Evolutionary conservation across 2,113 vertebrate genomes (phyloP), one percentile per base, ranked within the genome.

Genomic region (Columbina picui): DNA sequence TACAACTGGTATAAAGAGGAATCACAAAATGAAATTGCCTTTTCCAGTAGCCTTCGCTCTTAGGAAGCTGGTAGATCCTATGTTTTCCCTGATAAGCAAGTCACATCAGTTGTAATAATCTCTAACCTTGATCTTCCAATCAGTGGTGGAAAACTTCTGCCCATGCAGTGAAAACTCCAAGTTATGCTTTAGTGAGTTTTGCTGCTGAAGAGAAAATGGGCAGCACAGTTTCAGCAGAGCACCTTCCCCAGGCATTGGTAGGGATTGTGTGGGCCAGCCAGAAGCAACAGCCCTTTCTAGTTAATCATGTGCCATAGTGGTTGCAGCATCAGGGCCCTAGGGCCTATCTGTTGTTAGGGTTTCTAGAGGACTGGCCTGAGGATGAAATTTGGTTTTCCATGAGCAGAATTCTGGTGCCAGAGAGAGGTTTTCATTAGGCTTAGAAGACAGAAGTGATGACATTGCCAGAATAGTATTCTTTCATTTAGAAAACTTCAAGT

Each of bases 291-390:
- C 47, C 20, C 34, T 50, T 84, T 38, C 60, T 47, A 50, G 25
- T 56, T 36, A 64, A 65, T 76, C 39, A 36, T 0, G 6, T 0
- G 30, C 39, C 53, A 85, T 1, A 55, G 2, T 3, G 19, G 17
- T 14, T 79, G 27, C n/a, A 90, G 21, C 26, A 71, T 39, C 49
- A 76, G 34, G 52, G 21, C 23, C n/a, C 38, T 6, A 14, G 14
- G 61, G 56, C 26, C 87, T 38, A 22, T 36, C 6, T 2, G 2
- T 7, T 79, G 38, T 34, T 10, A 38, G n/a, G 68, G 19, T 90
- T 91, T 56, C 49, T 61, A 1, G 14, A 18, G 30, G 43, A 45
- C 12, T 53, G n/a, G 32, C 38, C 27, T 83, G 49, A 79, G 53
- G 34, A 49, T n/a, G 39, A 25, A 69, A 71, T 53, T 3, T 19